Percentiles rank a stretch among this genome's conserved stretches.
Evolutionary conservation across 2,888 invertebrate species (phyloP).

Genomic region (Agrotis exclamationis): DNA sequence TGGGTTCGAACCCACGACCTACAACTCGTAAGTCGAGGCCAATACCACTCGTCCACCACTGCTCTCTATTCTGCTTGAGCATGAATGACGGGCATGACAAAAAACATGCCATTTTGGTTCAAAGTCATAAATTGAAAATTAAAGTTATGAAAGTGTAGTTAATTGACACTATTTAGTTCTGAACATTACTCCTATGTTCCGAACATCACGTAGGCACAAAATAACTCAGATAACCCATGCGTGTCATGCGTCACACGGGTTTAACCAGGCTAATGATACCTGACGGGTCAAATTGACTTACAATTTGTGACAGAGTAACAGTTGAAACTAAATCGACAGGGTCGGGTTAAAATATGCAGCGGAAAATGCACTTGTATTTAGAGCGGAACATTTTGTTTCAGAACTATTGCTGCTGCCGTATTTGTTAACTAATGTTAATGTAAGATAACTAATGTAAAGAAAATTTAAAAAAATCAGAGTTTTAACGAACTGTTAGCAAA

Average conservation of each 20-base stretch:
- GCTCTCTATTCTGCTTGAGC: no score
- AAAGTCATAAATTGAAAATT: conserved; percentile 19
- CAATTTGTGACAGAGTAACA: conserved; percentile 5
- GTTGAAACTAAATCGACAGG: neutral
- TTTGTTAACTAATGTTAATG: no score
- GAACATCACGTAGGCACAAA: conserved; percentile 38
- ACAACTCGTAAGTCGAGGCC: no score
- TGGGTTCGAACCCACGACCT: no score
- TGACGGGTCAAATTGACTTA: conserved; percentile 34
- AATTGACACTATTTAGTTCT: neutral
- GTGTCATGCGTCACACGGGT: conserved; percentile 38
- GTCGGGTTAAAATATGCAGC: conserved; percentile 14
- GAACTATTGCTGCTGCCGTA: no score
- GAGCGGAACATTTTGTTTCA: no score
- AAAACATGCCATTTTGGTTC: neutral
- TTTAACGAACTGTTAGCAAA: no score
- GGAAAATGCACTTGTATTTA: neutral
- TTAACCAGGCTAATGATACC: conserved; percentile 37
- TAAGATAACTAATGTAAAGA: no score
- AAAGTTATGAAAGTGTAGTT: neutral
- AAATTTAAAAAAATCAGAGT: no score
- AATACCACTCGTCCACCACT: no score
- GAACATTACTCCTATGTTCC: conserved; percentile 1
- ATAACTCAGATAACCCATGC: conserved; percentile 26
- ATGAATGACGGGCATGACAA: no score